Evolutionary conservation across 2,113 vertebrate genomes (phyloP).

Genomic region (Microcebus lehilahytsara): DNA sequence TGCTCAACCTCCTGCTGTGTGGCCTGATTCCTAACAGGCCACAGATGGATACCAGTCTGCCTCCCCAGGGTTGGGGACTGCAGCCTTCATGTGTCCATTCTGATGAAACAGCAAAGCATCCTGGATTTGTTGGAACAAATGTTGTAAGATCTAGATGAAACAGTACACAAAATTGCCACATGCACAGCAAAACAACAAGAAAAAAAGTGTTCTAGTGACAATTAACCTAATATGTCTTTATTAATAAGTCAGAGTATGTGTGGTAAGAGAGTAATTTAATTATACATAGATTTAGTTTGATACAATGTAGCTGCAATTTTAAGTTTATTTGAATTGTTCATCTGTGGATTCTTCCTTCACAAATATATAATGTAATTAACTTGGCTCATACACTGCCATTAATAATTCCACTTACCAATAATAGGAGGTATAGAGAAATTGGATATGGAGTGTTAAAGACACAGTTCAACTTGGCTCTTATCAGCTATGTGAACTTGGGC

Average conservation of each 20-base stretch:
- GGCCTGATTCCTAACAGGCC: too few relatives aligned
- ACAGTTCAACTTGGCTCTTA: background rate
- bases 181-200: background rate
- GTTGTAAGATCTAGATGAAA: constrained; percentile 7
- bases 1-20: too few relatives aligned
- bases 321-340: background rate
- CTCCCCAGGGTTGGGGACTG: too few relatives aligned
- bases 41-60: too few relatives aligned
- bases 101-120: background rate
- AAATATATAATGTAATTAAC: background rate
- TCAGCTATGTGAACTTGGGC: background rate
- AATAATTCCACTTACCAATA: background rate
- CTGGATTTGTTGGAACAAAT: background rate
- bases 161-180: background rate
- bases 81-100: background rate
- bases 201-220: background rate
- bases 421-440: background rate
- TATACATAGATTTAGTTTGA: background rate
- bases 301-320: background rate
- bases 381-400: background rate
- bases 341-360: background rate
- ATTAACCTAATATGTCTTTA: background rate
- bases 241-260: background rate
- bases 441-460: background rate
- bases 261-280: background rate